Evolutionary conservation across 2,888 invertebrate genomes (phyloP).

Genomic region (Dynastes hyllus): DNA sequence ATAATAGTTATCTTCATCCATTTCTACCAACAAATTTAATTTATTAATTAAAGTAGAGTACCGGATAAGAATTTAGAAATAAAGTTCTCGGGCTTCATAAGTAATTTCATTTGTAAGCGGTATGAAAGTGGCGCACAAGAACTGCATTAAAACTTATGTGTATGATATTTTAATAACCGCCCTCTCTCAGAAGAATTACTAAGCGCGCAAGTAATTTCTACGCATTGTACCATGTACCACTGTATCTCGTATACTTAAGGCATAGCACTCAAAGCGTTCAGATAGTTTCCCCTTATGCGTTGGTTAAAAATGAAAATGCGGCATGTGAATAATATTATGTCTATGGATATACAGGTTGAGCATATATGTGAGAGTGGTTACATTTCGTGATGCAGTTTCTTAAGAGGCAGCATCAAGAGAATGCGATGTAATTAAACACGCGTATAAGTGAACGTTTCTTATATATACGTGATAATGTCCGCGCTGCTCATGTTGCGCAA

Average conservation of each 20-base stretch:
- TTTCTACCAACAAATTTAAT: too few species aligned
- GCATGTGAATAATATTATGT: neutral
- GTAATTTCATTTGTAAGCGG: too few species aligned
- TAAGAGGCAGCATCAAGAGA: constrained; percentile 43
- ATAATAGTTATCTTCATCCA: too few species aligned
- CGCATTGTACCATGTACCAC: neutral
- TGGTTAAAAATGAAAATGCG: constrained; percentile 25
- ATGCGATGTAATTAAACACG: constrained; percentile 55
- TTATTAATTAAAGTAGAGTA: too few species aligned
- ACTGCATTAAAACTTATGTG: neutral
- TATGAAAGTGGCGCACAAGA: too few species aligned
- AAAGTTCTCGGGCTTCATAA: neutral
- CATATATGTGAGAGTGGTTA: neutral
- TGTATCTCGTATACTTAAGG: neutral
- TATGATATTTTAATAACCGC: neutral
- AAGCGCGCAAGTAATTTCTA: neutral
- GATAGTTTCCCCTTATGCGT: constrained; percentile 43
- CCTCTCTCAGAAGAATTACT: too few species aligned
- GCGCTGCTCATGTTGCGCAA: constrained; percentile 60
- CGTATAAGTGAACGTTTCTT: constrained; percentile 52
- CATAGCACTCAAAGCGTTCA: constrained; percentile 37
- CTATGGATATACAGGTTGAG: neutral
- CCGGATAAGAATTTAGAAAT: too few species aligned
- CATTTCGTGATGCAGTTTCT: constrained; percentile 30
- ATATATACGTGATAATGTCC: constrained; percentile 55